Conservation (phyloP, 2,113 vertebrate genomes). For the Tychaedon coryphoeus region DNA sequence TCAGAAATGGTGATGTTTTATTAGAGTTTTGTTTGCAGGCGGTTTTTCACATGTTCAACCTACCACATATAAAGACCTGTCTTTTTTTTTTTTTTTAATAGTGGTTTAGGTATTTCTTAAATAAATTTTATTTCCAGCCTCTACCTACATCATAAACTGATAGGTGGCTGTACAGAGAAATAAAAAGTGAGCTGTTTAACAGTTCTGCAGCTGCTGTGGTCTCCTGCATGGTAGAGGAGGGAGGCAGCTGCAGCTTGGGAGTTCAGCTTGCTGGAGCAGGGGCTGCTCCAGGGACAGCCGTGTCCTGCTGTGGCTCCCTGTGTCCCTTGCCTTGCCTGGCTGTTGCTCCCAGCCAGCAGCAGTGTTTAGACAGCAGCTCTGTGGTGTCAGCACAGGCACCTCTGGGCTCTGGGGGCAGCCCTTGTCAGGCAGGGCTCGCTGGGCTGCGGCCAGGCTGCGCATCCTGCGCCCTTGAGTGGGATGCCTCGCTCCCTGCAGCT, state of each 20-base stretch:
- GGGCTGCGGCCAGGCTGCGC: background rate
- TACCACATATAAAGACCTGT: background rate
- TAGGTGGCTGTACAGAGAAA: background rate
- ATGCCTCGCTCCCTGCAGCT: background rate
- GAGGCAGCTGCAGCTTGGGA: background rate
- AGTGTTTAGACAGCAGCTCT: background rate
- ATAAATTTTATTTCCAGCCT: background rate
- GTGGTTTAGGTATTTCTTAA: background rate
- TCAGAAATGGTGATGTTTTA: background rate
- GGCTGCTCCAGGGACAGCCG: rapidly evolving
- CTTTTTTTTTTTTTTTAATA: background rate
- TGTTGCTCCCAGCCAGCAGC: background rate
- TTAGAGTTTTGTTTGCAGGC: background rate
- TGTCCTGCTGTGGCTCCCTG: background rate
- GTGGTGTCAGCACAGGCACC: background rate
- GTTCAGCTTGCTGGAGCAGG: background rate
- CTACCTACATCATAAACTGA: background rate
- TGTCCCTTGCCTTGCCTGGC: background rate
- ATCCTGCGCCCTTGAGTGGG: background rate
- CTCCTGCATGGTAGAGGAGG: background rate
- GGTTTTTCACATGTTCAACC: background rate
- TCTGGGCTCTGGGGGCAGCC: background rate
- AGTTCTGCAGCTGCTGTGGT: rapidly evolving
- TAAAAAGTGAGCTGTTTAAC: background rate
- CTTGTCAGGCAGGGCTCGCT: background rate